These are phyloP conservation scores for Hedya salicella DNA, from an alignment of 2,888 invertebrate genomes.

Conservation along the genomic window DNA sequence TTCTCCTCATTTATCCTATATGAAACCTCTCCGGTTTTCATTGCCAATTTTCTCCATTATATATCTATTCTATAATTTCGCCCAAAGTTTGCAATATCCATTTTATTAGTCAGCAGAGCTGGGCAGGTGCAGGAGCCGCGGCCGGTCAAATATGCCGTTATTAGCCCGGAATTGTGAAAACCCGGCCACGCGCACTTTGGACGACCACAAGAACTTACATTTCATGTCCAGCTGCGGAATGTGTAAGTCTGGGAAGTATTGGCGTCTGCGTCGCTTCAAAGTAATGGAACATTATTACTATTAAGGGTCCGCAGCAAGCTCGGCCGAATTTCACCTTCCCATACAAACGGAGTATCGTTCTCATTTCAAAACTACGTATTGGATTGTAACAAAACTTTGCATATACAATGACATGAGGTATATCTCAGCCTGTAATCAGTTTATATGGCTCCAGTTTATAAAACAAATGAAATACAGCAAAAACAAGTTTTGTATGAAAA, in stretches of 20 bases:
- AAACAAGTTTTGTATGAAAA: too few species aligned
- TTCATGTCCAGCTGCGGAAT: conserved; percentile 20
- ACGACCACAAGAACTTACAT: conserved; percentile 38
- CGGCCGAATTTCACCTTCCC: too few species aligned
- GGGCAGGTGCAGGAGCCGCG: conserved; percentile 23
- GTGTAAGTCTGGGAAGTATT: conserved; percentile 1
- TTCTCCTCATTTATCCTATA: too few species aligned
- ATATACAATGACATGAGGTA: too few species aligned
- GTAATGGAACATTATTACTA: neutral
- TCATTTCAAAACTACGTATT: too few species aligned
- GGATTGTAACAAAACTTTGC: too few species aligned
- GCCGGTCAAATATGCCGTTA: conserved; percentile 41
- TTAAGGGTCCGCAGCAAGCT: too few species aligned
- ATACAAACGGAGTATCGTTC: neutral
- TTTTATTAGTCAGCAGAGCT: conserved; percentile 26
- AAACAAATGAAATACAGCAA: too few species aligned
- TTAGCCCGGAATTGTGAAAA: conserved; percentile 41
- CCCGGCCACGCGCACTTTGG: conserved; percentile 32
- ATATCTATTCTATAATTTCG: neutral
- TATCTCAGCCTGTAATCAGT: too few species aligned
- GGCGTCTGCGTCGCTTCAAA: neutral
- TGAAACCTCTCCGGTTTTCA: too few species aligned
- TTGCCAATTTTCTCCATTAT: neutral
- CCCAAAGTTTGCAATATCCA: conserved; percentile 20
- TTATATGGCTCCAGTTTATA: too few species aligned